Conservation (phyloP, 2,113 vertebrate genomes). For the Tragulus kanchil region DNA sequence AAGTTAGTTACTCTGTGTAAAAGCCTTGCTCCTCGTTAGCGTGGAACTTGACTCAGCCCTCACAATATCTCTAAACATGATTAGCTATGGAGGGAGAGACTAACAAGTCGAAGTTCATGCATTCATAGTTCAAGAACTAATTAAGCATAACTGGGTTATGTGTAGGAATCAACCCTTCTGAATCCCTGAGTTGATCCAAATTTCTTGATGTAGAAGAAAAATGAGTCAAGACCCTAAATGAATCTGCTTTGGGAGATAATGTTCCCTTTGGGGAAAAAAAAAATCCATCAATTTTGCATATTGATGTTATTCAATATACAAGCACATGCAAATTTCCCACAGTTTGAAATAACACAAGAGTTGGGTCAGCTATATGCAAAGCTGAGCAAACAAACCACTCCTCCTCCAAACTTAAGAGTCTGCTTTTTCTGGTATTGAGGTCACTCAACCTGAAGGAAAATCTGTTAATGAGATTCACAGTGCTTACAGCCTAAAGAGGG, state of each 20-base stretch:
- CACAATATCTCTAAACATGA: background rate
- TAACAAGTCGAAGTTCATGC: slow-evolving; percentile 30
- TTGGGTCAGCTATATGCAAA: background rate
- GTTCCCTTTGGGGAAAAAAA: background rate
- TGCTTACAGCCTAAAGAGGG: background rate
- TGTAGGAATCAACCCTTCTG: background rate
- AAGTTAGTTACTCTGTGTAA: slow-evolving; percentile 35
- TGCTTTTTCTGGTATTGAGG: background rate
- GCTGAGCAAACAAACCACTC: background rate
- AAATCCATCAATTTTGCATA: background rate
- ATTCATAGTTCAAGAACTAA: background rate
- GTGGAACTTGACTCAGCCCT: background rate
- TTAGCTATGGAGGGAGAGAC: background rate
- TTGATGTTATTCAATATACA: slow-evolving; percentile 21
- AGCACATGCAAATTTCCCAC: background rate
- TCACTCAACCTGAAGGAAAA: too few species aligned
- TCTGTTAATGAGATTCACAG: slow-evolving; percentile 9
- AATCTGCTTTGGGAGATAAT: background rate
- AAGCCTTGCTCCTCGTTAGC: background rate
- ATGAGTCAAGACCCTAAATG: background rate
- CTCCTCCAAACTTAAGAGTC: background rate
- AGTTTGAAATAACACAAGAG: slow-evolving; percentile 7
- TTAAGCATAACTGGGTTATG: background rate
- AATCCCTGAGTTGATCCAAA: background rate
- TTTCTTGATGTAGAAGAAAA: slow-evolving; percentile 2